Conservation (phyloP, 2,888 invertebrate species). For the Erynnis tages region DNA sequence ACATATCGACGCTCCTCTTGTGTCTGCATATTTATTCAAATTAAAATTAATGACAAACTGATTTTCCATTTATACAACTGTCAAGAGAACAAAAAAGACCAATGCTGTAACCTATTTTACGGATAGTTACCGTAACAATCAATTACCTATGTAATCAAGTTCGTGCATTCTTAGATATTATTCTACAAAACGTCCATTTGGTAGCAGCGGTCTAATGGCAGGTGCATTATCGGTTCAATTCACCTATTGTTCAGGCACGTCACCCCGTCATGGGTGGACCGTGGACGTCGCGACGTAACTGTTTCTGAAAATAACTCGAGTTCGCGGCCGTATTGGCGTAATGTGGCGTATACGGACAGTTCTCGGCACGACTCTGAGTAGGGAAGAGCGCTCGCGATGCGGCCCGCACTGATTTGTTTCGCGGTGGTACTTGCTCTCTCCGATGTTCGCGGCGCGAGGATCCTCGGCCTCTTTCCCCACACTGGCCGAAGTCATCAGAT, state of each 20-base stretch:
- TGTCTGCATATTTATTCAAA: no score
- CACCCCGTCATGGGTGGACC: slow-evolving; percentile 6
- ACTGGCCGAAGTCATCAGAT: slow-evolving; percentile 84
- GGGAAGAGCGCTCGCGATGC: slow-evolving; percentile 49
- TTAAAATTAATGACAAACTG: not conserved
- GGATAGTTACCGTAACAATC: no score
- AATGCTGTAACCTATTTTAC: no score
- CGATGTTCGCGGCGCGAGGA: slow-evolving; percentile 59
- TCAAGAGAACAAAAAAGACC: no score
- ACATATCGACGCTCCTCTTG: not conserved
- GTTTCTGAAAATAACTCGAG: slow-evolving; percentile 41
- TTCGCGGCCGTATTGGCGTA: slow-evolving; percentile 23
- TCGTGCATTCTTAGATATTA: no score
- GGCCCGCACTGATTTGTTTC: slow-evolving; percentile 41
- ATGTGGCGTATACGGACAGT: slow-evolving; percentile 33
- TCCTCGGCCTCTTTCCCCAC: slow-evolving; percentile 82
- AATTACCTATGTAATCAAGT: no score
- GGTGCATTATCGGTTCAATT: slow-evolving; percentile 1
- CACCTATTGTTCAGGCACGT: slow-evolving; percentile 24
- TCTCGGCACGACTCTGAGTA: slow-evolving; percentile 31
- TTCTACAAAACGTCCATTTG: not conserved
- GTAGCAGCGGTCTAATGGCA: not conserved
- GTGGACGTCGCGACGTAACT: slow-evolving; percentile 32
- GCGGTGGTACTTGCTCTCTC: slow-evolving; percentile 44
- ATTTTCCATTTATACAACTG: no score